phyloP scores from a whole-genome alignment of 2,797 vertebrate species.

The Phoebastria nigripes region DNA sequence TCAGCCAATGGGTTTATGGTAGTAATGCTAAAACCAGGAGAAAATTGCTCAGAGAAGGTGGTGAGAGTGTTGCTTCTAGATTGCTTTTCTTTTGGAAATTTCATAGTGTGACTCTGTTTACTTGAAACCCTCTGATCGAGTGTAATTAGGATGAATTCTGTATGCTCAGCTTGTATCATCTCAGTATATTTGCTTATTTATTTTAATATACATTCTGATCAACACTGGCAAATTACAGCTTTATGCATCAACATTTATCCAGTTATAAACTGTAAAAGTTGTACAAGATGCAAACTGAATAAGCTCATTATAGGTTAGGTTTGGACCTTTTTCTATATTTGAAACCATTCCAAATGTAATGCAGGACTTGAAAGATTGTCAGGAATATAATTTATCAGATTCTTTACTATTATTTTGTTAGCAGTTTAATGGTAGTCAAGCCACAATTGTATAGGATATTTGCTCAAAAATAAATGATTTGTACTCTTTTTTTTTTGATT shows the following conservation, averaged over 20 bases:
- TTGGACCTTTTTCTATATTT: not conserved
- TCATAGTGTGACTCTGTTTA: not conserved
- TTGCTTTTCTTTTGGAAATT: not conserved
- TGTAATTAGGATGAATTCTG: not conserved
- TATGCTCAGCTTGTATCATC: not conserved
- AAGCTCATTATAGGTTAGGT: not conserved
- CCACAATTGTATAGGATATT: not conserved
- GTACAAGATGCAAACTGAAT: not conserved
- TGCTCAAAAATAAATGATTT: constrained; percentile 10
- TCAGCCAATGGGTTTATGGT: not conserved
- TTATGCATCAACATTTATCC: not conserved
- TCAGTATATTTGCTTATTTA: constrained; percentile 35
- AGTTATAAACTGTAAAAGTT: not conserved
- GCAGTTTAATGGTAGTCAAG: not conserved
- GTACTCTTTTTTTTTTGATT: not conserved
- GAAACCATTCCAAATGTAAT: not conserved
- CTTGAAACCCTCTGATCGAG: not conserved
- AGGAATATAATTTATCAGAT: not conserved
- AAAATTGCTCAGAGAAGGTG: not conserved
- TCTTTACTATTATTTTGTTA: not conserved
- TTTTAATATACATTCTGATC: constrained; percentile 11
- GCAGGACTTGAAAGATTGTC: not conserved
- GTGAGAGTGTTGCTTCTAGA: not conserved
- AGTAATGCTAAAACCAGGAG: not conserved
- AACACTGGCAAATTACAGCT: not conserved